phyloP scores from a whole-genome alignment of 1,140 invertebrate genomes.

The Zaprionus vittiger region DNA sequence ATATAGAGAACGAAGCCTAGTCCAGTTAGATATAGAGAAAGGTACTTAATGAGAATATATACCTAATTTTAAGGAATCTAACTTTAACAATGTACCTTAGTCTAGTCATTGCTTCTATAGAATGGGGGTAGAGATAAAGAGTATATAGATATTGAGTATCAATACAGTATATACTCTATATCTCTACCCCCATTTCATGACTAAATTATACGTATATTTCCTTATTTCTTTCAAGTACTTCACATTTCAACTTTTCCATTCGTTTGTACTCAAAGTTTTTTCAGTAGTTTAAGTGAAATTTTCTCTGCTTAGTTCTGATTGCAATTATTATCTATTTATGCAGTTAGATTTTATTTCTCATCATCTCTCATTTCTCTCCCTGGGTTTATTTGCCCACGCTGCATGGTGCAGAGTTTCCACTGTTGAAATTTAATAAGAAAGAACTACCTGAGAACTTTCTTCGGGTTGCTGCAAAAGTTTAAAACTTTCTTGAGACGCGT shows the following conservation, averaged over 20 bases:
- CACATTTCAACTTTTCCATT: neutral
- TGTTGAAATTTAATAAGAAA: conserved; percentile 45
- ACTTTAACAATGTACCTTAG: too few species aligned
- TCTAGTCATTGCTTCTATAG: too few species aligned
- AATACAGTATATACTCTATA: too few species aligned
- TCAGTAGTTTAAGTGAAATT: neutral
- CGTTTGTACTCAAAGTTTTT: neutral
- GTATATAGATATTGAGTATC: too few species aligned
- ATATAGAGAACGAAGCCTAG: too few species aligned
- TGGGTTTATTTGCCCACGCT: neutral
- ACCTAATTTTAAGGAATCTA: too few species aligned
- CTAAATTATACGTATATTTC: neutral
- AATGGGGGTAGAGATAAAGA: too few species aligned
- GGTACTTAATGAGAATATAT: too few species aligned
- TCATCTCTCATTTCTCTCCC: neutral
- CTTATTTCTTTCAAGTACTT: neutral
- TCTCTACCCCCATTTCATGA: too few species aligned
- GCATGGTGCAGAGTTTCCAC: conserved; percentile 1
- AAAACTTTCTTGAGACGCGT: conserved; percentile 54
- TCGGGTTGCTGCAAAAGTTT: conserved; percentile 44
- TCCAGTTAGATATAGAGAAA: too few species aligned
- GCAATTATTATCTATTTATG: conserved; percentile 8
- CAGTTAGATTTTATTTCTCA: neutral
- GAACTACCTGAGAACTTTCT: conserved; percentile 41
- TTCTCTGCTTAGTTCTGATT: neutral